Conservation (phyloP, 1,140 invertebrate genomes). For the Heterodera schachtii region DNA sequence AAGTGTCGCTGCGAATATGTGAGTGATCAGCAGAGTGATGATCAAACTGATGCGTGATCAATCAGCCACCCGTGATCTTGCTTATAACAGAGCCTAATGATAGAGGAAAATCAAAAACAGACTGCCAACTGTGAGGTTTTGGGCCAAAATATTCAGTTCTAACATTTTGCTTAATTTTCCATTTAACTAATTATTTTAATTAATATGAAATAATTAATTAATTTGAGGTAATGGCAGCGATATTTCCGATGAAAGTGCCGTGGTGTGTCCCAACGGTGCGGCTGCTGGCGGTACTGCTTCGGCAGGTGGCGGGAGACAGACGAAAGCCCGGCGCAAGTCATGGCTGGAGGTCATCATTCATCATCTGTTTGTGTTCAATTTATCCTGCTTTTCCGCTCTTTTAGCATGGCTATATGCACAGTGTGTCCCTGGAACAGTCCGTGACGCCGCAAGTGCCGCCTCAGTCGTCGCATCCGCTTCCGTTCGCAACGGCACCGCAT, state of each 20-base stretch:
- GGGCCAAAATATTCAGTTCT: no score
- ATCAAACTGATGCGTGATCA: neutral
- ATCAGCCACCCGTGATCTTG: no score
- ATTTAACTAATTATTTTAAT: no score
- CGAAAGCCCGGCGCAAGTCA: slow-evolving; percentile 52
- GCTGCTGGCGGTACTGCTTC: slow-evolving; percentile 14
- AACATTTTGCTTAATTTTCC: no score
- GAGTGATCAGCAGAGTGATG: neutral
- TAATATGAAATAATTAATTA: no score
- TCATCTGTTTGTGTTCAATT: neutral
- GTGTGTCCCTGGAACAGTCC: slow-evolving; percentile 53
- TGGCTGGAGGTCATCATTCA: slow-evolving; percentile 53
- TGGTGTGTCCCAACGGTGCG: slow-evolving; percentile 24
- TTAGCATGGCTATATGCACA: slow-evolving; percentile 50
- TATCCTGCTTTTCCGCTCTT: neutral
- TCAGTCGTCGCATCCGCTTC: slow-evolving; percentile 7
- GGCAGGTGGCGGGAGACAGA: slow-evolving; percentile 5
- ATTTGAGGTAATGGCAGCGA: slow-evolving; percentile 57
- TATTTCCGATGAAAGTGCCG: slow-evolving; percentile 59
- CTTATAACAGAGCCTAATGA: no score
- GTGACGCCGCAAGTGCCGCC: neutral
- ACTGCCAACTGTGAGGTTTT: no score
- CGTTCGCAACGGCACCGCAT: neutral
- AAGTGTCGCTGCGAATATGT: slow-evolving; percentile 59
- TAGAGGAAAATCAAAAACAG: no score